Conservation (phyloP, 2,888 invertebrate genomes). For the Patella pellucida region DNA sequence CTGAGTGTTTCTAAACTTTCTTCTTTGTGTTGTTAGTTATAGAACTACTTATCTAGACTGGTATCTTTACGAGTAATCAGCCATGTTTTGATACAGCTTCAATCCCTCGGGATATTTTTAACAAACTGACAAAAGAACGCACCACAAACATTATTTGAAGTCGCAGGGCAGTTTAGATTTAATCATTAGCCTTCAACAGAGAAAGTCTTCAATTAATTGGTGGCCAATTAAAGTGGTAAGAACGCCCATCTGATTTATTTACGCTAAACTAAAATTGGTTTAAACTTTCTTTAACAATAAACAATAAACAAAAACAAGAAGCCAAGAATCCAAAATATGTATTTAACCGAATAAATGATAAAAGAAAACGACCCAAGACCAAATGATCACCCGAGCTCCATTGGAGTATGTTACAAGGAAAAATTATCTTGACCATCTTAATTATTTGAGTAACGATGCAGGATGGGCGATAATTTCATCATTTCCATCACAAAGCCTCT, state of each 20-base stretch:
- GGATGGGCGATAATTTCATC: no score
- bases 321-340: no score
- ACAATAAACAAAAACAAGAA: no score
- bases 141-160: constrained; percentile 4
- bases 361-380: no score
- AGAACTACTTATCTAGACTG: not conserved
- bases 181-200: not conserved
- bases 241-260: constrained; percentile 5
- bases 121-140: constrained; percentile 5
- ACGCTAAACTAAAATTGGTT: constrained; percentile 1
- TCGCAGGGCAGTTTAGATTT: not conserved
- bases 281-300: constrained; percentile 1
- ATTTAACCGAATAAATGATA: no score
- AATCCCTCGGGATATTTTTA: constrained; percentile 8
- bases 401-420: no score
- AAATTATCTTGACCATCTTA: no score
- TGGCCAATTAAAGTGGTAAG: not conserved
- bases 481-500: no score
- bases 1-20: constrained; percentile 2
- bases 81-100: constrained; percentile 1
- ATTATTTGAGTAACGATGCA: no score
- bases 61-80: constrained; percentile 5
- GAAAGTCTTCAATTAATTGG: constrained; percentile 5
- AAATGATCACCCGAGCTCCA: no score
- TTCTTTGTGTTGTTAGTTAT: constrained; percentile 7